Evolutionary conservation across 2,113 vertebrate species (phyloP).

Genomic region (Polyodon spathula): DNA sequence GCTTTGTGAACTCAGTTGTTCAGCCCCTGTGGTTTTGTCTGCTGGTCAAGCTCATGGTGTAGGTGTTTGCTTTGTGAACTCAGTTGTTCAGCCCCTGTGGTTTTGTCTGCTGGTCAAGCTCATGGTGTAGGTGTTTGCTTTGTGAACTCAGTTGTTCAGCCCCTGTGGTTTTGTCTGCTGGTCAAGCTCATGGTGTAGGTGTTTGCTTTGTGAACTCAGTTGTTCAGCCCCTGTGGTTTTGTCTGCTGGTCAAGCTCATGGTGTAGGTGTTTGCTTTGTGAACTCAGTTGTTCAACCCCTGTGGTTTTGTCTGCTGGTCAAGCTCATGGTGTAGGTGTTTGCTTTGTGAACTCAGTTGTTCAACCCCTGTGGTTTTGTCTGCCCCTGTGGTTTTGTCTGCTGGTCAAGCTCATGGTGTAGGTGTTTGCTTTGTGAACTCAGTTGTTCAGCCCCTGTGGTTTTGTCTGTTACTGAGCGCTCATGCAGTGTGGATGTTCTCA

Average conservation of each 20-base stretch:
- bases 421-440: neutral
- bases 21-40: neutral
- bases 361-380: neutral
- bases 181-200: too few species aligned
- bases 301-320: neutral
- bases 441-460: neutral
- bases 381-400: too few species aligned
- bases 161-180: neutral
- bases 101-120: neutral
- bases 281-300: neutral
- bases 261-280: too few species aligned
- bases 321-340: too few species aligned
- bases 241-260: neutral
- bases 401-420: neutral
- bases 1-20: neutral
- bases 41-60: neutral
- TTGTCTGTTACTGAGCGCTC: neutral
- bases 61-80: neutral
- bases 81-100: neutral
- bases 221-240: neutral
- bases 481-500: slow-evolving; percentile 23
- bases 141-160: neutral
- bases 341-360: neutral
- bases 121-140: too few species aligned
- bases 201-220: neutral